Conservation (phyloP, 2,888 invertebrate genomes). For the Drosophila multiciliata region DNA sequence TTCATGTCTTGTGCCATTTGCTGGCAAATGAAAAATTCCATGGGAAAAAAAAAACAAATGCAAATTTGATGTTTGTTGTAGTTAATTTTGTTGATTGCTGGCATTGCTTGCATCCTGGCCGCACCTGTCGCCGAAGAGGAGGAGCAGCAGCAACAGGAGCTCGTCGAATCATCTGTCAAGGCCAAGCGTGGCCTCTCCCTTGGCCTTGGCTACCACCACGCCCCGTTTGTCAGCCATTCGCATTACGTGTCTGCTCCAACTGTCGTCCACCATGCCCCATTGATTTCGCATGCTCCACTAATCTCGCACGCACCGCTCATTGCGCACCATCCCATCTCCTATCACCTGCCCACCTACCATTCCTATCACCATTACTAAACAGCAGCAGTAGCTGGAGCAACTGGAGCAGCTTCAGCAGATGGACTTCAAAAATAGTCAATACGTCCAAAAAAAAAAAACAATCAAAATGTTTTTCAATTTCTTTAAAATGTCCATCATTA, state of each 20-base stretch:
- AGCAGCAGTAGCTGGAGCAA: slow-evolving; percentile 8
- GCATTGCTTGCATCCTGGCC: slow-evolving; percentile 65
- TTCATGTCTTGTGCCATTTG: slow-evolving; percentile 9
- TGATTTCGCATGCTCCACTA: slow-evolving; percentile 71
- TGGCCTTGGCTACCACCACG: slow-evolving; percentile 81
- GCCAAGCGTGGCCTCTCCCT: slow-evolving; percentile 79
- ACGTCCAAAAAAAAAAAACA: slow-evolving; percentile 3
- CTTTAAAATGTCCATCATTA: slow-evolving; percentile 7
- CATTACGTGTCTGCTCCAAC: slow-evolving; percentile 77
- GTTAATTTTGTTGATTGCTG: slow-evolving; percentile 69
- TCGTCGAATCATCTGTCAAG: slow-evolving; percentile 65
- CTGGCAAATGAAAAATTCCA: slow-evolving; percentile 42
- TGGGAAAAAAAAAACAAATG: background rate
- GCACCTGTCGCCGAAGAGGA: slow-evolving; percentile 71
- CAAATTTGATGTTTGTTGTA: slow-evolving; percentile 32
- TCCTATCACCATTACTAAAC: slow-evolving; percentile 74
- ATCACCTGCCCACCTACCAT: slow-evolving; percentile 76
- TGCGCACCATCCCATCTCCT: slow-evolving; percentile 71
- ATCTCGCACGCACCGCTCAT: slow-evolving; percentile 69
- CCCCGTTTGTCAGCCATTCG: slow-evolving; percentile 78
- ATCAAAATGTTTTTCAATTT: slow-evolving; percentile 6
- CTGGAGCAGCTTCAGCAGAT: slow-evolving; percentile 14
- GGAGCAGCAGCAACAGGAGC: slow-evolving; percentile 43
- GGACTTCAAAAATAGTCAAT: slow-evolving; percentile 19
- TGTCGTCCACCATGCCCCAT: slow-evolving; percentile 75